phyloP scores from a whole-genome alignment of 2,888 invertebrate species.

The Ichneumon xanthorius region DNA sequence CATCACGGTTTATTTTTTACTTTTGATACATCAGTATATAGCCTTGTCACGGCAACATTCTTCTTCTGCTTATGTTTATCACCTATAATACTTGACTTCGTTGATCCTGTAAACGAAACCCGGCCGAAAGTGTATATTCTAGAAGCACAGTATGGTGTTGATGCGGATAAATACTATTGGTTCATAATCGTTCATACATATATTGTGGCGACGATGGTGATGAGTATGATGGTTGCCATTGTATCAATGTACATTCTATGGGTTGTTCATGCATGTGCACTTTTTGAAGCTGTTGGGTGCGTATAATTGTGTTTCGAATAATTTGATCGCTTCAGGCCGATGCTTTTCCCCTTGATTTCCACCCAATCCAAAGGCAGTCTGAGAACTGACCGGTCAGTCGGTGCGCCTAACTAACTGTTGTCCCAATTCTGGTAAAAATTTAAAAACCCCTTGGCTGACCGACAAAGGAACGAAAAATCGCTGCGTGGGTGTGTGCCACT shows the following conservation, averaged over 20 bases:
- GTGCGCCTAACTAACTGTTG: too few species aligned
- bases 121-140: constrained; percentile 8
- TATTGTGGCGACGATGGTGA: background rate
- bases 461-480: too few species aligned
- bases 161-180: background rate
- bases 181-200: constrained; percentile 35
- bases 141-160: constrained; percentile 38
- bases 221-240: background rate
- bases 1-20: background rate
- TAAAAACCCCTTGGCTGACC: too few species aligned
- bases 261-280: background rate
- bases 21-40: background rate
- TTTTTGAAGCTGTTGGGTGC: too few species aligned
- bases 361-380: too few species aligned
- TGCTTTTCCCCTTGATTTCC: too few species aligned
- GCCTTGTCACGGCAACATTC: background rate
- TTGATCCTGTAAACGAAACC: background rate
- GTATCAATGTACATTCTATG: background rate
- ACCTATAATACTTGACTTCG: constrained; percentile 22
- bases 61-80: background rate
- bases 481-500: too few species aligned
- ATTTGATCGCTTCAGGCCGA: background rate
- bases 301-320: background rate
- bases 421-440: too few species aligned
- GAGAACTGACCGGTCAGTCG: too few species aligned